Conservation (phyloP, 2,888 invertebrate genomes). For the Leptogaster cylindrica region DNA sequence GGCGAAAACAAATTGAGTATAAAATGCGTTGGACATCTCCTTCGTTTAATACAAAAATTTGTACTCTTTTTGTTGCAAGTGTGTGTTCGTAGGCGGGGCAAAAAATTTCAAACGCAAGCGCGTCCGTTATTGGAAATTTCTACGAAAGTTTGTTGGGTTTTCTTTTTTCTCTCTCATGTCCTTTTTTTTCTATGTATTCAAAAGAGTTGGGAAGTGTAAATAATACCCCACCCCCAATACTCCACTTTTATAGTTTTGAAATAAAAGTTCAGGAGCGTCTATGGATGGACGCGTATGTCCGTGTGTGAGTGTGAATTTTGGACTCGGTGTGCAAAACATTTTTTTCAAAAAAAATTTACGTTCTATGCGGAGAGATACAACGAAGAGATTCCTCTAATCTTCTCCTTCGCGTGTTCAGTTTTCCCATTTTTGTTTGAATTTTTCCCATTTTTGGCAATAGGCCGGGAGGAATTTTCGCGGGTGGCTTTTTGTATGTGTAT, state of each 20-base stretch:
- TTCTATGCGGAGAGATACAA: constrained; percentile 27
- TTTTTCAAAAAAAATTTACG: constrained; percentile 21
- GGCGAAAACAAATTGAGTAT: constrained; percentile 18
- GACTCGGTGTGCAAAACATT: background rate
- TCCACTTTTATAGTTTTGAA: background rate
- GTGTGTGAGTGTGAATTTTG: background rate
- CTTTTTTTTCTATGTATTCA: constrained; percentile 25
- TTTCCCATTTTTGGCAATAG: background rate
- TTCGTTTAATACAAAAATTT: constrained; percentile 8
- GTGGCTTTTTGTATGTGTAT: background rate
- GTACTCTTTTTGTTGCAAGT: constrained; percentile 23
- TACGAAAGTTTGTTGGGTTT: constrained; percentile 2
- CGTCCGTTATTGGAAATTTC: constrained; percentile 21
- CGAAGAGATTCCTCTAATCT: constrained; percentile 30
- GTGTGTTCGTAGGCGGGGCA: constrained; percentile 48
- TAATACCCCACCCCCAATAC: constrained; percentile 4
- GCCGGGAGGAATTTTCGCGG: constrained; percentile 7
- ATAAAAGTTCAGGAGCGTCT: background rate
- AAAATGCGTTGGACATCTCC: constrained; percentile 31
- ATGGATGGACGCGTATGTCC: background rate
- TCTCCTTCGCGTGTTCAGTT: constrained; percentile 22
- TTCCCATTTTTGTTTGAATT: background rate
- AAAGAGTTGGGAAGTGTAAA: background rate
- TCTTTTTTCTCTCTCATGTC: constrained; percentile 6
- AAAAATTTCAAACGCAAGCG: constrained; percentile 49